Evolutionary conservation across 2,113 vertebrate genomes (phyloP).

Genomic region (Carassius carassius): DNA sequence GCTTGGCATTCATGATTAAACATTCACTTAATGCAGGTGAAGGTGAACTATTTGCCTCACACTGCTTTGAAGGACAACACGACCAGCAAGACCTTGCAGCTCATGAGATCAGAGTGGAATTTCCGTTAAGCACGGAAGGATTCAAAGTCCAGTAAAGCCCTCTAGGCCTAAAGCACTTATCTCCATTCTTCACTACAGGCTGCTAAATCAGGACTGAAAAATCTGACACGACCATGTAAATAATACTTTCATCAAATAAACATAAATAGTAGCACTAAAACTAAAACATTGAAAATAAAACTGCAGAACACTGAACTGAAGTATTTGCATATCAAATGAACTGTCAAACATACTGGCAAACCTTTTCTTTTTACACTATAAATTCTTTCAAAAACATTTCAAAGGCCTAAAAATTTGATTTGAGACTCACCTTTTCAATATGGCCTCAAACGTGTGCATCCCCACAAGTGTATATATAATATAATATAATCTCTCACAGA

Average conservation of each 20-base stretch:
- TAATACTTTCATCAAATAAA: background rate
- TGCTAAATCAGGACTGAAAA: background rate
- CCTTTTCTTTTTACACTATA: background rate
- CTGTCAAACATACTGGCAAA: background rate
- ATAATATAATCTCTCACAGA: background rate
- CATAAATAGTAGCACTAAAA: background rate
- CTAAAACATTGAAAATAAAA: background rate
- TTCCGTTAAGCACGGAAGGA: background rate
- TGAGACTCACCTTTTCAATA: background rate
- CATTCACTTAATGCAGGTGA: slow-evolving; percentile 47
- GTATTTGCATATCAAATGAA: background rate
- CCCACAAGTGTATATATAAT: background rate
- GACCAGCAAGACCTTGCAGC: background rate
- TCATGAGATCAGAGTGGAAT: slow-evolving; percentile 39
- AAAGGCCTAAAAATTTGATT: background rate
- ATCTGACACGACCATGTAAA: background rate
- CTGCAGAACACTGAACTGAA: background rate
- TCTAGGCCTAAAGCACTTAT: background rate
- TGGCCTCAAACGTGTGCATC: background rate
- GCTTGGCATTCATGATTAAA: slow-evolving; percentile 47
- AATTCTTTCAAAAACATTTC: background rate
- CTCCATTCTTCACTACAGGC: too few relatives aligned
- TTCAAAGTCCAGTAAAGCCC: slow-evolving; percentile 34
- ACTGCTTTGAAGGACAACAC: slow-evolving; percentile 26
- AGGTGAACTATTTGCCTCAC: slow-evolving; percentile 15